Evolutionary conservation across 23 tunicate genomes (phyloP).

Genomic region (Ascidia mentula): DNA sequence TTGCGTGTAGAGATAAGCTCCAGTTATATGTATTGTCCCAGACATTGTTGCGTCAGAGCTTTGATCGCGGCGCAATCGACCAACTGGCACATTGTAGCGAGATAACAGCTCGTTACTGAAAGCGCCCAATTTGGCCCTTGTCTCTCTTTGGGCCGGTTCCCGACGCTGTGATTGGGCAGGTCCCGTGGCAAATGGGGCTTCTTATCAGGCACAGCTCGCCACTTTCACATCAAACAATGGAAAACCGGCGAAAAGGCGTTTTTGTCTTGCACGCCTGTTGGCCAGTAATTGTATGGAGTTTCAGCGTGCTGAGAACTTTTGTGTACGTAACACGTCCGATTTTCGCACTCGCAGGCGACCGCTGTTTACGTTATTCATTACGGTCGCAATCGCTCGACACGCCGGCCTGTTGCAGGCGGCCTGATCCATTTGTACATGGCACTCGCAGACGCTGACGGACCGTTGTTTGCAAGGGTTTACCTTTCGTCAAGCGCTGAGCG

Average conservation of each 20-base stretch:
- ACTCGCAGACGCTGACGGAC: not conserved
- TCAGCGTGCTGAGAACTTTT: not conserved
- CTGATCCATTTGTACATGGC: not conserved
- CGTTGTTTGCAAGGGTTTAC: constrained; percentile 3
- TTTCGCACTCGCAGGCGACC: not conserved
- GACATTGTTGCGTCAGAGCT: too few relatives aligned
- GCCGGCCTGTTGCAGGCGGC: not conserved
- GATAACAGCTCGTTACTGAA: constrained; percentile 7
- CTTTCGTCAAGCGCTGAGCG: not conserved
- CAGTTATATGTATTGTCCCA: constrained; percentile 1
- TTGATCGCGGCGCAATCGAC: constrained; percentile 10
- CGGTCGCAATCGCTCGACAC: not conserved
- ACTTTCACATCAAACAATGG: constrained; percentile 12
- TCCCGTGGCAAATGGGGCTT: not conserved
- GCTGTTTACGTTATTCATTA: constrained; percentile 7
- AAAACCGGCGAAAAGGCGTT: not conserved
- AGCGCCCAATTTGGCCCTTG: too few relatives aligned
- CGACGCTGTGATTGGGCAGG: not conserved
- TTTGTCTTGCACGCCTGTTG: not conserved
- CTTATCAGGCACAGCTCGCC: constrained; percentile 2
- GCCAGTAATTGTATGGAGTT: not conserved
- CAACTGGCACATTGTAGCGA: not conserved
- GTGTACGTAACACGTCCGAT: not conserved
- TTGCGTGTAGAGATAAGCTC: not conserved
- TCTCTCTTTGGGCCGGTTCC: not conserved